Base-by-base conservation (phyloP, 2,797 vertebrate genomes). In the Champsocephalus gunnari region DNA sequence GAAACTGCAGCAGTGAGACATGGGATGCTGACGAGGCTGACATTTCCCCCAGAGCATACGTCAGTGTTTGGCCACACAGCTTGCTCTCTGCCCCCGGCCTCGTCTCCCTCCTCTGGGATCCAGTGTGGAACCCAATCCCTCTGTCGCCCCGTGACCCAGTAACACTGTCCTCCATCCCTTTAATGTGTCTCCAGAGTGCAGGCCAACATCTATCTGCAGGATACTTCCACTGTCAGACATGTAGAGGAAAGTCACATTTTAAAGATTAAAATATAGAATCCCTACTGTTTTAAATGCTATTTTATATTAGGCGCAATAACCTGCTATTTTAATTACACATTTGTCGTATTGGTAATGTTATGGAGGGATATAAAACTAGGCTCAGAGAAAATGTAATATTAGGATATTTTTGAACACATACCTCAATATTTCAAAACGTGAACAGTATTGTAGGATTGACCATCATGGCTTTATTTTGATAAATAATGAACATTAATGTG, bases 61-160 rank as follows among this genome's bases (percentile, higher is more conserved):
- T 51, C 63, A 11, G 71, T 82, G 80, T 89, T 85, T 81, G 87
- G 71, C 87, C 87, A 88, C 91, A 87, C 84, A 77, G 67, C 44
- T 28, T 69, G 81, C 80, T 75, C 73, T 87, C 72, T 85, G 81
- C 80, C 87, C 79, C 61, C 3, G 19, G 76, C 59, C 82, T 71
- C 76, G 59, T 75, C 65, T 69, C 56, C 14, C 43, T 85, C 85
- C 76, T 50, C 65, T 76, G 82, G 80, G 80, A 86, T 73, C 24
- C 79, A 71, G 71, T 17, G 64, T 81, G 81, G 62, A 90, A 87
- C 71, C 10, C 75, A 75, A 90, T 86, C 82, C 68, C 57, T 44
- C 44, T 61, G 38, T 58, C 66, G 58, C 61, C 48, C 50, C 1
- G 3, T 82, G 67, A 85, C 71, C 67, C 63, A 68, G 63, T 73